Evolutionary conservation across 1,140 invertebrate species (phyloP).

Genomic region (Drosophila sturtevanti): DNA sequence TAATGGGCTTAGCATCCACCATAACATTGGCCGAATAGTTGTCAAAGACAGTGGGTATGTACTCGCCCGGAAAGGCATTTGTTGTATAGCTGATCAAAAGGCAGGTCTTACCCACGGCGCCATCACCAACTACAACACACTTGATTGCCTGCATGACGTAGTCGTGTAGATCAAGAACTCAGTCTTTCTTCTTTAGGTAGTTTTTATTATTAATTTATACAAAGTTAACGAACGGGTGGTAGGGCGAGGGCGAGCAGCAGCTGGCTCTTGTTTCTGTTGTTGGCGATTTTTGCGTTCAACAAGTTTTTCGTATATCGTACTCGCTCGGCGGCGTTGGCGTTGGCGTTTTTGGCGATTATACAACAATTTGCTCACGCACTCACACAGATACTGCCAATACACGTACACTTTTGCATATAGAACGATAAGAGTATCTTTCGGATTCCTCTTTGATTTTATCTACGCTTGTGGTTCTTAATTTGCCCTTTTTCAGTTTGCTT

Average conservation of each 20-base stretch:
- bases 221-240: constrained; percentile 10
- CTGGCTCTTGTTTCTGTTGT: neutral
- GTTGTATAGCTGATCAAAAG: constrained; percentile 98
- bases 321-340: constrained; percentile 26
- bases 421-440: constrained; percentile 8
- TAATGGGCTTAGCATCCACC: constrained; percentile 99
- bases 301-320: constrained; percentile 30
- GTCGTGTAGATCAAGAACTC: constrained; percentile 28
- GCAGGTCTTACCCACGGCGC: constrained; percentile 98
- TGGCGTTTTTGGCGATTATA: constrained; percentile 66
- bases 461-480: constrained; percentile 29
- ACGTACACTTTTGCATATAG: constrained; percentile 18
- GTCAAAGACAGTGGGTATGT: constrained; percentile 98
- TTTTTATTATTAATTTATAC: constrained; percentile 15
- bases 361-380: constrained; percentile 66
- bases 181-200: constrained; percentile 40
- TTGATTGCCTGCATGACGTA: constrained; percentile 94
- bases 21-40: constrained; percentile 99
- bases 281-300: constrained; percentile 23
- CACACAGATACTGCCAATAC: constrained; percentile 34
- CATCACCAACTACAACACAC: constrained; percentile 97
- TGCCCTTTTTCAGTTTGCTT: constrained; percentile 34
- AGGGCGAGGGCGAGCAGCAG: neutral
- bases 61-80: constrained; percentile 97
- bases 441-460: neutral